phyloP scores from a whole-genome alignment of 2,797 vertebrate genomes.

The Sebastes variabilis region DNA sequence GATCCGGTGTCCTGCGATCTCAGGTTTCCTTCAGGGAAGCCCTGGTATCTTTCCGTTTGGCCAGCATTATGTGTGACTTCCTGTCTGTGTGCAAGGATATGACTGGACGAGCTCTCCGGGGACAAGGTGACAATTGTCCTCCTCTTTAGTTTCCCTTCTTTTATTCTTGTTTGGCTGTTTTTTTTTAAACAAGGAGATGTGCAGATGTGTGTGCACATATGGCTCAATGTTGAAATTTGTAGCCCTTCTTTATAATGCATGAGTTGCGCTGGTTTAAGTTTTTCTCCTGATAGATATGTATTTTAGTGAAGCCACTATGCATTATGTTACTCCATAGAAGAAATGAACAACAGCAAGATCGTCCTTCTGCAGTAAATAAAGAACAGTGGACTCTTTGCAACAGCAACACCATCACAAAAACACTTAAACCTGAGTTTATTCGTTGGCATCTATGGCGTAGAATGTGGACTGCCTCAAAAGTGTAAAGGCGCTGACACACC shows the following conservation, averaged over 20 bases:
- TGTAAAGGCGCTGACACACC: background rate
- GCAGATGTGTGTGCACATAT: background rate
- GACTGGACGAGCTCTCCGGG: constrained; percentile 55
- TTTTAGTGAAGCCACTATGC: background rate
- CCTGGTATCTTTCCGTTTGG: constrained; percentile 68
- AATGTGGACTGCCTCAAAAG: background rate
- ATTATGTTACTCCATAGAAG: background rate
- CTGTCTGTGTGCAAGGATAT: constrained; percentile 62
- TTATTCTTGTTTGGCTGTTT: constrained; percentile 36
- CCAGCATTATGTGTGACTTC: constrained; percentile 74
- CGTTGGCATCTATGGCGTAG: background rate
- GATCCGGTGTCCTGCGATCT: constrained; percentile 67
- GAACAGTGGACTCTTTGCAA: background rate
- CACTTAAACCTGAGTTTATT: background rate
- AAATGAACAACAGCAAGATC: background rate
- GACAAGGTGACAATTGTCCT: constrained; percentile 58
- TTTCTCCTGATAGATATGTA: background rate
- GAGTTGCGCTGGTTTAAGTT: background rate
- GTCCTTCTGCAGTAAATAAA: background rate
- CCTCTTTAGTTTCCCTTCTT: constrained; percentile 54
- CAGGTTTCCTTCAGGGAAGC: constrained; percentile 74
- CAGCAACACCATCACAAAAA: background rate
- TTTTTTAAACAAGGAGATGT: constrained; percentile 17
- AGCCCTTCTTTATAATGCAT: background rate
- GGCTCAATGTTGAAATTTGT: background rate